A percentile compares a stretch with the other conserved stretches of the same genome.
These are phyloP conservation scores for Calonectris borealis DNA, from an alignment of 2,113 vertebrate species.

Conservation along the genomic window DNA sequence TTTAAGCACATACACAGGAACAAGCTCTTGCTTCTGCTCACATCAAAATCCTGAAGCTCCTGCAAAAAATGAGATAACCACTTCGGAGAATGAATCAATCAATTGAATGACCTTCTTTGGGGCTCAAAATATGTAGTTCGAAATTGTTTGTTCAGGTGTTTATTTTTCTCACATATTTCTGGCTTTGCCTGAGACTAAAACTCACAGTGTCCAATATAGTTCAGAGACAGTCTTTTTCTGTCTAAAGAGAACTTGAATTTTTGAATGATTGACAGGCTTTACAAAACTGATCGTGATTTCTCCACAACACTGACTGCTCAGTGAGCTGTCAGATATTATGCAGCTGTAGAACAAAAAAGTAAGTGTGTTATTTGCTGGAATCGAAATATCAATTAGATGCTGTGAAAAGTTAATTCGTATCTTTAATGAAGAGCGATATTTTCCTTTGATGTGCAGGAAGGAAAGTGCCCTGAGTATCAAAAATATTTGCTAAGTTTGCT, in stretches of 20 bases:
- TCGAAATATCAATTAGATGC: conserved; percentile 12
- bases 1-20: background rate
- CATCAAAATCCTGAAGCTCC: background rate
- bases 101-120: background rate
- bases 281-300: background rate
- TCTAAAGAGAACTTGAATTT: background rate
- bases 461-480: background rate
- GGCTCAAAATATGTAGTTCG: background rate
- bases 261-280: conserved; percentile 29
- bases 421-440: conserved; percentile 20
- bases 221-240: background rate
- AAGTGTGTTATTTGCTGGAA: conserved; percentile 38
- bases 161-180: background rate
- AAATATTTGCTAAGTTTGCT: conserved; percentile 6
- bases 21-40: background rate
- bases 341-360: background rate
- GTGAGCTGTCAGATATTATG: background rate
- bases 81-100: background rate
- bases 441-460: conserved; percentile 22
- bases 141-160: background rate
- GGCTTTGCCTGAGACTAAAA: background rate
- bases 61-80: background rate
- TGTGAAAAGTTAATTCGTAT: conserved; percentile 30
- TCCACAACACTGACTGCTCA: background rate
- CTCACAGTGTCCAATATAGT: background rate